phyloP scores from a whole-genome alignment of 2,888 invertebrate genomes.

The Poecilobothrus nobilitatus region DNA sequence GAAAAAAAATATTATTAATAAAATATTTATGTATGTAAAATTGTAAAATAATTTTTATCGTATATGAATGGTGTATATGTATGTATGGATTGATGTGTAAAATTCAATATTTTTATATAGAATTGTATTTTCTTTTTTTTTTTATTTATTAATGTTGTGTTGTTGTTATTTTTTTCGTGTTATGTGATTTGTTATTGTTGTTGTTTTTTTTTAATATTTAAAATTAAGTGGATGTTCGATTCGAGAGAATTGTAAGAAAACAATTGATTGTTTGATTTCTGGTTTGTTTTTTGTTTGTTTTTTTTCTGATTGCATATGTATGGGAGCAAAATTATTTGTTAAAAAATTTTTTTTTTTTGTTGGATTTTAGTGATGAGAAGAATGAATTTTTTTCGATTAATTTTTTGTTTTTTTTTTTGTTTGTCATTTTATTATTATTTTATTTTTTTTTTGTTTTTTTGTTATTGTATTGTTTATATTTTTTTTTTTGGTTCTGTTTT shows the following conservation, averaged over 20 bases:
- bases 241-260: not conserved
- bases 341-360: not conserved
- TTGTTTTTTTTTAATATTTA: not conserved
- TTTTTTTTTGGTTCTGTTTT: not conserved
- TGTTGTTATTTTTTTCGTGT: not conserved
- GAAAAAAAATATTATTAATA: no score
- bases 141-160: not conserved
- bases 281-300: not conserved
- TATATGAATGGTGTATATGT: not conserved
- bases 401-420: not conserved
- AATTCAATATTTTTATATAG: not conserved
- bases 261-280: slow-evolving; percentile 4
- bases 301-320: not conserved
- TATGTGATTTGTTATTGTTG: not conserved
- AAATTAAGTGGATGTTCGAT: slow-evolving; percentile 3
- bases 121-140: not conserved
- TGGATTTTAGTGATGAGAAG: not conserved
- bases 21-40: no score
- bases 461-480: not conserved
- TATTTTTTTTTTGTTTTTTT: not conserved
- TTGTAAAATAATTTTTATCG: no score
- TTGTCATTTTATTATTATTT: not conserved
- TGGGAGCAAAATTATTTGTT: not conserved
- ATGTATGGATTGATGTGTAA: not conserved
- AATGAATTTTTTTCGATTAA: not conserved